phyloP scores from a whole-genome alignment of 2,797 vertebrate genomes.

The Eidolon dupreanum region DNA sequence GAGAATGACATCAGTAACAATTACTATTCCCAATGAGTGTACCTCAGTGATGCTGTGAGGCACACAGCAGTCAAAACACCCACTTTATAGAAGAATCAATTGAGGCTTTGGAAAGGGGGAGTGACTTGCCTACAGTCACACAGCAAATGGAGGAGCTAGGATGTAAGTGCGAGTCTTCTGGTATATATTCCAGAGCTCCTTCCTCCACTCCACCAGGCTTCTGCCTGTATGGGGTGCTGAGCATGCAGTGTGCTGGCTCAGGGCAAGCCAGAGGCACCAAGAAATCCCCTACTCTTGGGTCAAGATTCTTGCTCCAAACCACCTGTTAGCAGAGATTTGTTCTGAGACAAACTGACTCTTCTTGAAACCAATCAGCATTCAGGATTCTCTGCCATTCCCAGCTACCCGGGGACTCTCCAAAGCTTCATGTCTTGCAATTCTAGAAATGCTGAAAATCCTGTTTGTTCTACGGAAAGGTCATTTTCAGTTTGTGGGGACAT shows the following conservation, averaged over 20 bases:
- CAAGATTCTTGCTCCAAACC: not conserved
- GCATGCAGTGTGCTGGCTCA: not conserved
- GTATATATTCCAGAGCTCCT: not conserved
- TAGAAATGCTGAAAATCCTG: not conserved
- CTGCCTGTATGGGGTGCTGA: not conserved
- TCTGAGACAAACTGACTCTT: not conserved
- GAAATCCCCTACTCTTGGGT: not conserved
- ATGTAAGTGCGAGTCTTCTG: not conserved
- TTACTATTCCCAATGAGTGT: not conserved
- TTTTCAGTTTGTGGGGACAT: not conserved
- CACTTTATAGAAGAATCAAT: not conserved
- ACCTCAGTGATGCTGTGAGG: not conserved
- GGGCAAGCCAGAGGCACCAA: not conserved
- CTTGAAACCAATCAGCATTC: not conserved
- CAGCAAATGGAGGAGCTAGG: not conserved
- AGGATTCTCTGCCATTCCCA: not conserved
- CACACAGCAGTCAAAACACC: not conserved
- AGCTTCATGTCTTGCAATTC: not conserved
- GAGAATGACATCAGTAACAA: not conserved
- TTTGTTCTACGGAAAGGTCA: not conserved
- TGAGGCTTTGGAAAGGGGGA: not conserved
- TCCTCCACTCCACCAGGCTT: not conserved
- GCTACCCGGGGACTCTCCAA: not conserved
- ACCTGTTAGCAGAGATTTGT: not conserved
- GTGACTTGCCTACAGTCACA: not conserved